Evolutionary conservation across 2,113 vertebrate species (phyloP).

Genomic region (Odobenus rosmarus): DNA sequence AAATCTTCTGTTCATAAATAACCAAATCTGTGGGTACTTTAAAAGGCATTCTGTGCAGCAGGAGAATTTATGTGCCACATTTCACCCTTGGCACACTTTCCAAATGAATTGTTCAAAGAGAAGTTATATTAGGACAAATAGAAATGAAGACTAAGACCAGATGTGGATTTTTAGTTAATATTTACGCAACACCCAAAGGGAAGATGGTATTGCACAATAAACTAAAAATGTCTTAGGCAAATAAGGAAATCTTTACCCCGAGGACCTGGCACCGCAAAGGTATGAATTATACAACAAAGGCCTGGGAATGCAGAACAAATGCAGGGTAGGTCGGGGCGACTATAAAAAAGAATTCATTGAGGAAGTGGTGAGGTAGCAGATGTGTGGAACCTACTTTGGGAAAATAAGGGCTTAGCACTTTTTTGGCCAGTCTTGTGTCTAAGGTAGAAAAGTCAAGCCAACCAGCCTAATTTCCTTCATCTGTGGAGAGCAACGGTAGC

Average conservation of each 20-base stretch:
- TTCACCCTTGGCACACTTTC: conserved; percentile 79
- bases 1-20: conserved; percentile 81
- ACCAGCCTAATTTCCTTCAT: conserved; percentile 67
- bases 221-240: conserved; percentile 81
- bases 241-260: conserved; percentile 78
- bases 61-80: conserved; percentile 76
- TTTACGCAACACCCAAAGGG: conserved; percentile 82
- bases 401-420: conserved; percentile 73
- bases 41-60: conserved; percentile 64
- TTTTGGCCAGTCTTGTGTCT: conserved; percentile 60
- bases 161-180: conserved; percentile 82
- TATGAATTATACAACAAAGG: conserved; percentile 81
- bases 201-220: conserved; percentile 81
- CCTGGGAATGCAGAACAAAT: conserved; percentile 73
- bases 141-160: conserved; percentile 76
- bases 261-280: conserved; percentile 78
- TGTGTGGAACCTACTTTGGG: conserved; percentile 68
- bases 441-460: conserved; percentile 67
- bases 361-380: conserved; percentile 77
- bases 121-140: conserved; percentile 82
- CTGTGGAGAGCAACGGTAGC: conserved; percentile 42
- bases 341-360: conserved; percentile 80
- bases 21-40: conserved; percentile 73
- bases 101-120: conserved; percentile 80
- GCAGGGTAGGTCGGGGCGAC: conserved; percentile 55